These are phyloP conservation scores for Eilema caniola DNA, from an alignment of 2,888 invertebrate genomes.

Conservation along the genomic window DNA sequence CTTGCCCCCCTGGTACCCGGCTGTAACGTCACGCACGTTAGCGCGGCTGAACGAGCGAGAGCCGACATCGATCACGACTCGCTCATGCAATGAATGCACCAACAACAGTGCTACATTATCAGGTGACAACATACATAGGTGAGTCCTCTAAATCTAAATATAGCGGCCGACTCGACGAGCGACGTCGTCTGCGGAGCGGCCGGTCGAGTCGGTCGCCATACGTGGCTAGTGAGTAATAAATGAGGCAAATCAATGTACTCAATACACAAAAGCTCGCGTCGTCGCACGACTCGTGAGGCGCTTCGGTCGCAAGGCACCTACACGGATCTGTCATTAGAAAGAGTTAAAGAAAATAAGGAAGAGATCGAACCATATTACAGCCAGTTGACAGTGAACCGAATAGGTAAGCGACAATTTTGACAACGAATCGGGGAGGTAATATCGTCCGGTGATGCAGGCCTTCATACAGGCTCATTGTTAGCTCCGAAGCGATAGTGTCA, in stretches of 20 bases:
- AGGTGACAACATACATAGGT: slow-evolving; percentile 7
- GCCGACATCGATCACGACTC: slow-evolving; percentile 5
- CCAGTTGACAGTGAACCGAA: slow-evolving; percentile 23
- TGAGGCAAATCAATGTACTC: slow-evolving; percentile 30
- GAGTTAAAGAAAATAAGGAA: slow-evolving; percentile 14
- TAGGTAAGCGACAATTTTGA: slow-evolving; percentile 12
- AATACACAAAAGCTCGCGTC: slow-evolving; percentile 38
- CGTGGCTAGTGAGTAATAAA: slow-evolving; percentile 22
- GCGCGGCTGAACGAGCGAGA: slow-evolving; percentile 17
- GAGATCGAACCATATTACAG: slow-evolving; percentile 18
- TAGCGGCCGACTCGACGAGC: slow-evolving; percentile 17
- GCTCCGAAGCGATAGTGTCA: slow-evolving; percentile 44
- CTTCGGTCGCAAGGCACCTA: slow-evolving; percentile 46
- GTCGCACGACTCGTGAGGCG: slow-evolving; percentile 44
- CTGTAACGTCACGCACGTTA: slow-evolving; percentile 71
- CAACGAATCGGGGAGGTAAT: slow-evolving; percentile 14
- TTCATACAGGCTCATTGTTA: slow-evolving; percentile 22
- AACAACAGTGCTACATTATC: slow-evolving; percentile 15
- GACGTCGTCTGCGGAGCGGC: background rate
- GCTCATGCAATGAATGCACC: slow-evolving; percentile 22
- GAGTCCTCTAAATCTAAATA: slow-evolving; percentile 17
- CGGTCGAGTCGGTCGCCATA: slow-evolving; percentile 16
- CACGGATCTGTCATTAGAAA: slow-evolving; percentile 19
- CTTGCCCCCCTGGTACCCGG: slow-evolving; percentile 93
- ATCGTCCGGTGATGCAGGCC: slow-evolving; percentile 5